Conservation (phyloP, 2,888 invertebrate species). For the Augiades crinisus region DNA sequence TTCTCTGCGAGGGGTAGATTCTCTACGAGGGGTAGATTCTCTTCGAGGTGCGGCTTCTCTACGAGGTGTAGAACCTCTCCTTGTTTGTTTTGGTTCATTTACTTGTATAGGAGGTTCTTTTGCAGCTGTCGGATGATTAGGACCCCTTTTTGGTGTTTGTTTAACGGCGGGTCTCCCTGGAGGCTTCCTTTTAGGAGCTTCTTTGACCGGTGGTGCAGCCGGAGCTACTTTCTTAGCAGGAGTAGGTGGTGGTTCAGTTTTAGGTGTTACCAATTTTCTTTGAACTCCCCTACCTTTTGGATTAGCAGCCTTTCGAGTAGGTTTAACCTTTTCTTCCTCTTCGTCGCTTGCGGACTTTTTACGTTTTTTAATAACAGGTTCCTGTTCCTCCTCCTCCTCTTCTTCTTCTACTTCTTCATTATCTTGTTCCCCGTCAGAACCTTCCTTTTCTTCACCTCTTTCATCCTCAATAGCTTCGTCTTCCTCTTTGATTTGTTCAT, state of each 20-base stretch:
- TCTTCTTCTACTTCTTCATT: slow-evolving; percentile 41
- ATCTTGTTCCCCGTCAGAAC: slow-evolving; percentile 47
- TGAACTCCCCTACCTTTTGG: slow-evolving; percentile 43
- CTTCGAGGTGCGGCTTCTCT: slow-evolving; percentile 1
- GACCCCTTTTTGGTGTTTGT: slow-evolving; percentile 67
- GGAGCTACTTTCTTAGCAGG: slow-evolving; percentile 40
- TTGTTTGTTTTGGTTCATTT: slow-evolving; percentile 28
- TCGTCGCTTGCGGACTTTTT: slow-evolving; percentile 48
- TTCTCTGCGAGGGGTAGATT: slow-evolving; percentile 30
- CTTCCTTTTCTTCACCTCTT: slow-evolving; percentile 40
- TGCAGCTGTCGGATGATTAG: slow-evolving; percentile 44
- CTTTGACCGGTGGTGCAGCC: slow-evolving; percentile 39
- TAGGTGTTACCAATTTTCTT: slow-evolving; percentile 39
- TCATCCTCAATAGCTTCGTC: slow-evolving; percentile 41
- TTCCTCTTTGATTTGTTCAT: slow-evolving; percentile 51
- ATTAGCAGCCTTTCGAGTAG: slow-evolving; percentile 35
- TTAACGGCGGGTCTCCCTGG: slow-evolving; percentile 59
- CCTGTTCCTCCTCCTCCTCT: slow-evolving; percentile 35
- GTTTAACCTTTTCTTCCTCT: slow-evolving; percentile 35
- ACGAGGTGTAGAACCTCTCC: slow-evolving; percentile 1
- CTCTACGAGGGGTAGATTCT: slow-evolving; percentile 6
- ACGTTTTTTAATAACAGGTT: slow-evolving; percentile 30
- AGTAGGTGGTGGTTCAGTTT: slow-evolving; percentile 39
- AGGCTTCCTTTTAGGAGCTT: slow-evolving; percentile 40
- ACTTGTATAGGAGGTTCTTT: slow-evolving; percentile 37